phyloP scores from a whole-genome alignment of 2,888 invertebrate genomes.

The Habroteleia sp. region DNA sequence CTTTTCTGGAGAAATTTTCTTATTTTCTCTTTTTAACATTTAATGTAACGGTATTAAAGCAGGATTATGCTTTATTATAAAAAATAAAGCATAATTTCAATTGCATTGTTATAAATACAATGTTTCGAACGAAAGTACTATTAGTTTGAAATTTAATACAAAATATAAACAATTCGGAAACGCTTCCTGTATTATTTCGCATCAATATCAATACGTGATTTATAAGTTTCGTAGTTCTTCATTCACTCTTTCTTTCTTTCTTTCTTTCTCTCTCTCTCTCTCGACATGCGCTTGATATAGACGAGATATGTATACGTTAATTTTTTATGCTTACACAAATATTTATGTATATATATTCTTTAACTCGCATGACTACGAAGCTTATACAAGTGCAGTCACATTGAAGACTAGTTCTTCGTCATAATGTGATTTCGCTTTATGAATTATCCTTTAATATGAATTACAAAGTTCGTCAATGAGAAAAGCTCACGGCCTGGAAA shows the following conservation, averaged over 20 bases:
- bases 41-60: conserved; percentile 17
- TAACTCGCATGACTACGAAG: conserved; percentile 55
- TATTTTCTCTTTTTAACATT: neutral
- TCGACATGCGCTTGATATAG: conserved; percentile 56
- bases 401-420: neutral
- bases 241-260: too few species aligned
- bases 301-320: conserved; percentile 61
- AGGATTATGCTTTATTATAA: conserved; percentile 11
- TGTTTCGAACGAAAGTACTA: conserved; percentile 11
- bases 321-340: conserved; percentile 57
- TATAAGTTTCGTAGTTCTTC: conserved; percentile 38
- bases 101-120: conserved; percentile 3
- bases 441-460: conserved; percentile 26
- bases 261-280: too few species aligned
- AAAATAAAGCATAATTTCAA: conserved; percentile 14
- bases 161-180: conserved; percentile 33
- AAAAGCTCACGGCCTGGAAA: conserved; percentile 62
- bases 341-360: conserved; percentile 54
- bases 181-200: conserved; percentile 16
- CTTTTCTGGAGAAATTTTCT: conserved; percentile 23
- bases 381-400: conserved; percentile 24
- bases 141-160: conserved; percentile 39
- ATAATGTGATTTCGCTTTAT: conserved; percentile 11
- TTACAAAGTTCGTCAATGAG: conserved; percentile 48
- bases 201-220: conserved; percentile 39